Conservation (phyloP, 1,140 invertebrate genomes). For the Camponotus floridanus region DNA sequence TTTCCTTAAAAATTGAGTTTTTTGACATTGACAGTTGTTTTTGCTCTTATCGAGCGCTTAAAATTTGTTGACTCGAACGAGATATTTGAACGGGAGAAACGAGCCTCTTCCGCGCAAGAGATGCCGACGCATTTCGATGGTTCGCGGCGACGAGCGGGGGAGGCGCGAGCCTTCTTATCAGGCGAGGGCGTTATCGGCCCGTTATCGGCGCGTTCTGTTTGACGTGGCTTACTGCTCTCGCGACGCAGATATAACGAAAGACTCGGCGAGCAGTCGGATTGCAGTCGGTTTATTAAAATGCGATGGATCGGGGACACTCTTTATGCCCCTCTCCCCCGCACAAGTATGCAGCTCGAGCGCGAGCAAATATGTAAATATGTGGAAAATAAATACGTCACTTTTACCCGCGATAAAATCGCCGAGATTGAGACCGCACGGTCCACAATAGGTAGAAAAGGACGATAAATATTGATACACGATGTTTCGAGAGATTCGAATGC, state of each 20-base stretch:
- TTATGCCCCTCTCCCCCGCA: not conserved
- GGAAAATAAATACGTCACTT: slow-evolving; percentile 26
- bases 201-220: slow-evolving; percentile 76
- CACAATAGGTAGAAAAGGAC: not conserved
- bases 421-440: not conserved
- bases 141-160: not conserved
- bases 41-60: not conserved
- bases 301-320: not conserved
- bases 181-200: slow-evolving; percentile 65
- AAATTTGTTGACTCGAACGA: not conserved
- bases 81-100: not conserved
- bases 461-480: not conserved
- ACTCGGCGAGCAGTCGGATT: slow-evolving; percentile 39
- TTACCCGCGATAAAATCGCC: slow-evolving; percentile 43
- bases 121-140: slow-evolving; percentile 1
- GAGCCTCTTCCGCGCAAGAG: not conserved
- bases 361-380: slow-evolving; percentile 2
- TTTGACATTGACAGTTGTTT: not conserved
- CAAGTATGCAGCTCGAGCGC: slow-evolving; percentile 1
- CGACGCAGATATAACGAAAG: slow-evolving; percentile 69
- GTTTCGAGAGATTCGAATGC: not conserved
- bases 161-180: slow-evolving; percentile 61
- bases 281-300: slow-evolving; percentile 69
- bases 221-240: slow-evolving; percentile 72
- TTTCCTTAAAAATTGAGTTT: not conserved